Evolutionary conservation across 2,113 vertebrate genomes (phyloP), one percentile per base, ranked within the genome.

Genomic region (Ivindomyrus marchei): DNA sequence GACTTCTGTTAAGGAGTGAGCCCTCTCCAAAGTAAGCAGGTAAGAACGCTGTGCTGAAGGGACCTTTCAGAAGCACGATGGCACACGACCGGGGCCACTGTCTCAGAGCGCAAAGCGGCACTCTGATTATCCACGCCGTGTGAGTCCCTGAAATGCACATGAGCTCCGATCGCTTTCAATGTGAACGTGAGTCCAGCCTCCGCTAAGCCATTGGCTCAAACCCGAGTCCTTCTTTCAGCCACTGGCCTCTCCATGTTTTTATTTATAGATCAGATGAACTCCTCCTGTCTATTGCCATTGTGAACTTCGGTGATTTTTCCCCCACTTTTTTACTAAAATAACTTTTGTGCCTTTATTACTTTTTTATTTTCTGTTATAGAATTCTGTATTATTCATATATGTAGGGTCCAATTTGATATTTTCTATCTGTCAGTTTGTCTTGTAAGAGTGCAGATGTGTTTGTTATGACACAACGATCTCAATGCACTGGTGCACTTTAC

Each of bases 401-500:
- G 47, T 50, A 27, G 7, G 47, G 47, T 87, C 13, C 50, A 52
- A 9, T 87, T 53, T 87, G 49, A 87, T 36, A 53, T 36, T 56
- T 47, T 87, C 49, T 6, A 53, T 87, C 39, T 87, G 24, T 56
- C 1, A 36, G 27, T 80, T 15, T 74, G 46, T 31, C 27, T 87
- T 87, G 49, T 50, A 50, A 27, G 47, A 86, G n/a, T 56, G 85
- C 50, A 56, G 50, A 36, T 4, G 15, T 56, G 50, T 87, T 87
- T 53, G 11, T 56, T 36, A 56, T n/a, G n/a, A 17, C 7, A 87
- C 74, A 87, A 39, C 85, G 36, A 87, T 87, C 50, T 87, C 50
- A 11, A 56, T 56, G 85, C 85, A 87, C 85, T 87, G 4, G n/a
- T 36, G 50, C 85, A 87, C 85, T 87, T 87, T 87, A 87, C 47